phyloP scores from a whole-genome alignment of 92 coral and sea anemone species.

The Parazoanthus atlanticus region DNA sequence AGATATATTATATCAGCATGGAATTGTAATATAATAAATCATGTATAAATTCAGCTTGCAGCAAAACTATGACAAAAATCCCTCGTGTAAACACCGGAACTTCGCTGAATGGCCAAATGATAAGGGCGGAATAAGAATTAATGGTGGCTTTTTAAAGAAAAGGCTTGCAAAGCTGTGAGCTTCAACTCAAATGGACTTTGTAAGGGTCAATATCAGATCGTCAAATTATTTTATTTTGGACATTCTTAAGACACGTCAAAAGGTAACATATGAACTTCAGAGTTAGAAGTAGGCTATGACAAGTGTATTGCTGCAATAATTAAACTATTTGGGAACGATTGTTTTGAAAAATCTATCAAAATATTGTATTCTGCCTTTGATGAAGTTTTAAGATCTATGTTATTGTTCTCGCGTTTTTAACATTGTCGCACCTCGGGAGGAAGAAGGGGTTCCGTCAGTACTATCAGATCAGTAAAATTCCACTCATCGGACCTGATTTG shows the following conservation, averaged over 20 bases:
- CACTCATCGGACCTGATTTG: too few relatives aligned
- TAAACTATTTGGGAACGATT: too few relatives aligned
- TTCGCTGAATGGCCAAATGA: background rate
- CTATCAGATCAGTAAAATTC: background rate
- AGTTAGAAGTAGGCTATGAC: background rate
- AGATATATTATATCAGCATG: background rate
- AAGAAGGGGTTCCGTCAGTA: background rate
- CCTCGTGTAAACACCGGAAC: background rate
- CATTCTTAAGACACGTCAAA: background rate
- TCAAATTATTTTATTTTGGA: background rate
- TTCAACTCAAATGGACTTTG: background rate
- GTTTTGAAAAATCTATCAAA: background rate
- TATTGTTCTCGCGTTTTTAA: background rate
- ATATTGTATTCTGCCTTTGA: background rate
- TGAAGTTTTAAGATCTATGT: too few relatives aligned
- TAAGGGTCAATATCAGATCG: background rate
- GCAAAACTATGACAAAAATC: background rate
- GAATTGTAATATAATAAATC: background rate
- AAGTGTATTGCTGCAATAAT: background rate
- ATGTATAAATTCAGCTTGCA: too few relatives aligned
- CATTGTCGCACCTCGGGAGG: too few relatives aligned
- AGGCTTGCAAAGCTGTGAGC: too few relatives aligned
- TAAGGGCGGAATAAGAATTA: background rate
- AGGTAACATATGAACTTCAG: background rate
- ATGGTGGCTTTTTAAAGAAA: background rate